Percentiles rank a stretch among this genome's conserved stretches.
Evolutionary conservation across 2,113 vertebrate genomes (phyloP).

Genomic region (Empidonax alnorum): DNA sequence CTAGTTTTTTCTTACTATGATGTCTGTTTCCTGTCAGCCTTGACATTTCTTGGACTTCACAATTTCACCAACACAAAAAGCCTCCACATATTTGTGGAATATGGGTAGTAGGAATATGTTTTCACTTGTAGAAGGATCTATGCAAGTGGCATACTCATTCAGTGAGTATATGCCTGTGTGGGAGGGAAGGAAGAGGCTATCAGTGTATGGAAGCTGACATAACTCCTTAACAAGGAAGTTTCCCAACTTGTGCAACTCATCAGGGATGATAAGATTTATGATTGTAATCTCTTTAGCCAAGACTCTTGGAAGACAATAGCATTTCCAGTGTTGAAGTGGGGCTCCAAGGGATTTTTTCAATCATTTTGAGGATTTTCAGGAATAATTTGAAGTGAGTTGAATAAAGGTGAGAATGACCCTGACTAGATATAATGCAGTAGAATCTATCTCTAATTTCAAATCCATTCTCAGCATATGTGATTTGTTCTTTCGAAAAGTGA

Average conservation of each 20-base stretch:
- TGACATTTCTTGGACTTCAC: neutral
- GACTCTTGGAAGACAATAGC: neutral
- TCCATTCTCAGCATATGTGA: neutral
- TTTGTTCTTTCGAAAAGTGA: neutral
- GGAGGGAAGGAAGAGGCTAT: neutral
- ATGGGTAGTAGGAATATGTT: neutral
- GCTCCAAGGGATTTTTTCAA: neutral
- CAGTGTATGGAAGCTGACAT: neutral
- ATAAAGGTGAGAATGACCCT: neutral
- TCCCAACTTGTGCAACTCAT: neutral
- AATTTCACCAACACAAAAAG: neutral
- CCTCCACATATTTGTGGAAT: neutral
- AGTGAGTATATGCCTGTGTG: neutral
- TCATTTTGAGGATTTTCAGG: neutral
- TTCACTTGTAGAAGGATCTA: neutral
- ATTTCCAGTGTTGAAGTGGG: neutral
- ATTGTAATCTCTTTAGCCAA: neutral
- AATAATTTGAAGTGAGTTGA: neutral
- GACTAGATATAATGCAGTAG: neutral
- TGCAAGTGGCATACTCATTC: neutral
- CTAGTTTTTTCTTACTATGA: neutral
- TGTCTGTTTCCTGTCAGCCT: neutral
- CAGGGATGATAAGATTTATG: neutral
- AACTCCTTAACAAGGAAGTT: neutral
- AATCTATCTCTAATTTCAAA: neutral